Base-by-base conservation (phyloP, 2,888 invertebrate species). In the Lasioglossum morio region DNA sequence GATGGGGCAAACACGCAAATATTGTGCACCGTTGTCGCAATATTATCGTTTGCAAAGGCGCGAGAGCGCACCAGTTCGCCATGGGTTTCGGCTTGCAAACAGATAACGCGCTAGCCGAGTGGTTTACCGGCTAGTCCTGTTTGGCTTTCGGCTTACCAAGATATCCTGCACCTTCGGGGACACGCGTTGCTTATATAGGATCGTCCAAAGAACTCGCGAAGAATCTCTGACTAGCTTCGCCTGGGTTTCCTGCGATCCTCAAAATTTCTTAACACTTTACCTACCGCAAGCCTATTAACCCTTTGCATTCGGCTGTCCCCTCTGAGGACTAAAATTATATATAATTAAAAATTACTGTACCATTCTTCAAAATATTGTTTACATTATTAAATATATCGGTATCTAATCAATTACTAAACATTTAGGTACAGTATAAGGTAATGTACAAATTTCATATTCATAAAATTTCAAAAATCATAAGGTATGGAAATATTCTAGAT, bases 81-180 rank as follows among this genome's bases (percentile, higher is more conserved):
- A 48, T 70, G 63, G 78, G 72, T 75, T 80, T 80, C 72, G 72
- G 89, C 82, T 86, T 75, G 79, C 92, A 92, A 93, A 93, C 92
- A 93, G 93, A 93, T 93, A 93, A 93, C 90, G 87, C 90, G 84
- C 85, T 75, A 73, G 77, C 88, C 85, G 87, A 87, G 90, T 91
- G 91, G 91, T 93, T 92, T 93, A 91, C 87, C 90, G 84, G 82
- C 90, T 90, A 89, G 91, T 89, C 86, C 80, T 93, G 90, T 93
- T 93, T 93, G 92, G 81, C 84, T 89, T 92, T 88, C 81, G 90
- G 93, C 91, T 93, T 92, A 93, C 82, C 63, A 76, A 91, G 90
- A 92, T 92, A 92, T 88, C 80, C 84, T 37, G 77, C 84, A 81
- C 72, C 82, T 85, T 82, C 66, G 76, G 82, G 80, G 85, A 90